A percentile compares a stretch with the other conserved stretches of the same genome.
These are phyloP conservation scores for rat (Rattus norvegicus) DNA, from an alignment of 2,113 vertebrate species.

Conservation along the genomic window DNA sequence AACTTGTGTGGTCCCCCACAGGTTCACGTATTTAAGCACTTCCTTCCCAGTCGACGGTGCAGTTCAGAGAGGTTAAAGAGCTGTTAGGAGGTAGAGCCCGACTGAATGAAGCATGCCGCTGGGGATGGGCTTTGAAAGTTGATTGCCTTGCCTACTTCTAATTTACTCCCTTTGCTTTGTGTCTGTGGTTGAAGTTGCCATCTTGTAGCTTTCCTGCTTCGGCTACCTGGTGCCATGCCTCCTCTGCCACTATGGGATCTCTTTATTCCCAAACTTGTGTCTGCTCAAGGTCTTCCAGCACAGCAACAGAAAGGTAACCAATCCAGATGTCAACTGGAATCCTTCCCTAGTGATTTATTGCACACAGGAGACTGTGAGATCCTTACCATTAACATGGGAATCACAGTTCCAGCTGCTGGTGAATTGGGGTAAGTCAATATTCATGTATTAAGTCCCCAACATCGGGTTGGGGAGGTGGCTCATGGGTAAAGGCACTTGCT, in stretches of 20 bases:
- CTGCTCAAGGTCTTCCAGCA: background rate
- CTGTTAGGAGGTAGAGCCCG: background rate
- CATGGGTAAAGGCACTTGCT: background rate
- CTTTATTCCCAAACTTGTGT: background rate
- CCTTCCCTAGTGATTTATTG: background rate
- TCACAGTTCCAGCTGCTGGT: background rate
- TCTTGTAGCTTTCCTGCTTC: background rate
- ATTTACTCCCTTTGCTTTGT: background rate
- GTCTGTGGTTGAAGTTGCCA: background rate
- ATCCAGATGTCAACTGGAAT: background rate
- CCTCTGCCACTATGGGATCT: background rate
- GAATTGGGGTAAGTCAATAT: background rate
- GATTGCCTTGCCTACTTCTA: background rate
- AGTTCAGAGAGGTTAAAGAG: background rate
- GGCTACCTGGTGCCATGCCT: too few species aligned
- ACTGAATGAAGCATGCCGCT: background rate
- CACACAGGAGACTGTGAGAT: background rate
- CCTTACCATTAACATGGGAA: background rate
- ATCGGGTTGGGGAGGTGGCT: background rate
- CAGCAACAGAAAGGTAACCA: background rate
- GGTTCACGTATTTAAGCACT: background rate
- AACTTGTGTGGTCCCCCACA: background rate
- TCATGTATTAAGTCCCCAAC: background rate
- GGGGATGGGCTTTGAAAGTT: background rate
- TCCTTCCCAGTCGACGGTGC: background rate